phyloP scores from a whole-genome alignment of 2,888 invertebrate species.

The Gnatocerus cornutus region DNA sequence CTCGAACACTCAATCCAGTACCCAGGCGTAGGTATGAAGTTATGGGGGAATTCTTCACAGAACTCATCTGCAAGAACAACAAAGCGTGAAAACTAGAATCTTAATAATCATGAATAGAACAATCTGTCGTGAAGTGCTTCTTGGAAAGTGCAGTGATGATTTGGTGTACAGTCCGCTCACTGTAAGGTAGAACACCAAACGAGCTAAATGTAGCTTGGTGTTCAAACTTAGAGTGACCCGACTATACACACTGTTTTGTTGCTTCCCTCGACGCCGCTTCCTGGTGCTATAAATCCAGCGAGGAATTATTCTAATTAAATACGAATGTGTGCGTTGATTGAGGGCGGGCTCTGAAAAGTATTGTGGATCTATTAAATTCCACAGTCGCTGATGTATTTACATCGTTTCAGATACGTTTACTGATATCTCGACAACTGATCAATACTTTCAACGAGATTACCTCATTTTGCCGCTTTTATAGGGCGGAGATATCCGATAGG shows the following conservation, averaged over 20 bases:
- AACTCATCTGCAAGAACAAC: conserved; percentile 83
- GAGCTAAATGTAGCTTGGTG: conserved; percentile 86
- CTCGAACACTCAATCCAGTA: conserved; percentile 98
- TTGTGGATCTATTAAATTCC: conserved; percentile 12
- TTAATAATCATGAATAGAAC: conserved; percentile 28
- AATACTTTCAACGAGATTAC: conserved; percentile 49
- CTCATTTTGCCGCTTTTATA: conserved; percentile 44
- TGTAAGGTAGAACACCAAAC: conserved; percentile 99
- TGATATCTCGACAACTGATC: conserved; percentile 48
- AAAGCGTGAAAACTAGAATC: neutral
- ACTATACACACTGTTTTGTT: conserved; percentile 69
- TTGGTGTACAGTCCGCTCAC: conserved; percentile 81
- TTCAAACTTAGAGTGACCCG: conserved; percentile 93
- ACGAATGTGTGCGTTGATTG: neutral
- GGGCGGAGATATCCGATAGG: conserved; percentile 38
- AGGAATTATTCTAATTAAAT: conserved; percentile 35
- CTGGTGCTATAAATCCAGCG: conserved; percentile 32
- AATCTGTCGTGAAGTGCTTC: conserved; percentile 32
- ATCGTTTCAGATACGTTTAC: conserved; percentile 43
- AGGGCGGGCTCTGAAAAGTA: no score
- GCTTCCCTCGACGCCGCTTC: conserved; percentile 31
- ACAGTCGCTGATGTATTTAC: conserved; percentile 43
- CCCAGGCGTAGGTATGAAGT: conserved; percentile 91
- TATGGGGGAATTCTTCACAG: conserved; percentile 94
- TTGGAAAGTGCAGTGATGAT: conserved; percentile 57